Percentiles rank a stretch among this genome's conserved stretches.
Evolutionary conservation across 2,888 invertebrate genomes (phyloP).

Genomic region (Mayetiola destructor): DNA sequence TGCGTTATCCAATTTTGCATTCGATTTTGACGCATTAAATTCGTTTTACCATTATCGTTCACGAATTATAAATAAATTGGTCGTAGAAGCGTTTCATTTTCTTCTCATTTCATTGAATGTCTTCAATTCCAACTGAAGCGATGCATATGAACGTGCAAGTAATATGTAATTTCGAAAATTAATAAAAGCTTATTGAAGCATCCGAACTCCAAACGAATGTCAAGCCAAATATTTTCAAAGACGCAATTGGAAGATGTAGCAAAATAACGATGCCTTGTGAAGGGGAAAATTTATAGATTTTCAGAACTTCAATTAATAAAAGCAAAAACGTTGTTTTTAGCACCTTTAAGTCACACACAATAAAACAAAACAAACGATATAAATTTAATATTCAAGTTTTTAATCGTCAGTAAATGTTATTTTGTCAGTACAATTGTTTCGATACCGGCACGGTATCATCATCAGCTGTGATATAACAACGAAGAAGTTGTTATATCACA

Average conservation of each 20-base stretch:
- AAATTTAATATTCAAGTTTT: too few species aligned
- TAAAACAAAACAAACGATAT: too few species aligned
- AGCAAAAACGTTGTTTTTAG: too few species aligned
- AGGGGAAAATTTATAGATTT: neutral
- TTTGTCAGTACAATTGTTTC: too few species aligned
- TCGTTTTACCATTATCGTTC: slow-evolving; percentile 8
- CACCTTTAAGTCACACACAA: too few species aligned
- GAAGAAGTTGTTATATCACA: too few species aligned
- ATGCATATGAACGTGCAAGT: slow-evolving; percentile 2
- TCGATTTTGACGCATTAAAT: neutral
- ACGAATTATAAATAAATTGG: neutral
- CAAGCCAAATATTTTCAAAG: neutral
- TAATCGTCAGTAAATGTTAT: too few species aligned
- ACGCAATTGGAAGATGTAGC: neutral
- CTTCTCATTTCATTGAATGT: slow-evolving; percentile 4
- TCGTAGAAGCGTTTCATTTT: neutral
- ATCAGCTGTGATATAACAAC: too few species aligned
- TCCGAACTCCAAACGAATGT: neutral
- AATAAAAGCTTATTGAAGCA: neutral
- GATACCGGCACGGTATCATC: too few species aligned
- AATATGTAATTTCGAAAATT: slow-evolving; percentile 11
- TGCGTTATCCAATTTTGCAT: slow-evolving; percentile 3
- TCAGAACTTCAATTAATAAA: neutral
- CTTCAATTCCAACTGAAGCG: slow-evolving; percentile 2
- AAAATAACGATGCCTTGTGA: neutral